A percentile compares a stretch with the other conserved stretches of the same genome.
These are phyloP conservation scores for Folsomia manolachei DNA, from an alignment of 2,888 invertebrate genomes.

Conservation along the genomic window DNA sequence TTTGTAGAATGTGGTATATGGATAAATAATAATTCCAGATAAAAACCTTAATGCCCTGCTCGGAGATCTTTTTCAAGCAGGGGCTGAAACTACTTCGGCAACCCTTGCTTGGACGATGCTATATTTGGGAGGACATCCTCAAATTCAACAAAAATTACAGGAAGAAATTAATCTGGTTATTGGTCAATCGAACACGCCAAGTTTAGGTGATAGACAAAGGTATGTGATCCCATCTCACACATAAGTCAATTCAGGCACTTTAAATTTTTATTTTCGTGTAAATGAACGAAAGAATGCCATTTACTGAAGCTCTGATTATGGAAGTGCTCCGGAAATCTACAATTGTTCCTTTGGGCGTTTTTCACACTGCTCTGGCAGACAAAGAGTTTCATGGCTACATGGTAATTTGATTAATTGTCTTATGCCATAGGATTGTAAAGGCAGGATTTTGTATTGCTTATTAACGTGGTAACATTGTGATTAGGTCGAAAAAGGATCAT, in stretches of 20 bases:
- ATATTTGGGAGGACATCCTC: conserved; percentile 26
- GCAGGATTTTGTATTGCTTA: no score
- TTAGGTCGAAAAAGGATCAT: conserved; percentile 40
- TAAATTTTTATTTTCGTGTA: no score
- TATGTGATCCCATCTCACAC: background rate
- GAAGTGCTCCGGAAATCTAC: conserved; percentile 38
- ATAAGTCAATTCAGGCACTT: no score
- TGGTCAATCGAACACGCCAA: conserved; percentile 19
- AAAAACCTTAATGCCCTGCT: conserved; percentile 29
- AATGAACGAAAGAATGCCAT: conserved; percentile 39
- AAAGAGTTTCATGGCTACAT: conserved; percentile 31
- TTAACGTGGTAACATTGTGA: no score
- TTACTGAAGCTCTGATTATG: conserved; percentile 38
- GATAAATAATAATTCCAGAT: no score
- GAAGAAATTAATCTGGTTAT: conserved; percentile 27
- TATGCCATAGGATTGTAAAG: no score
- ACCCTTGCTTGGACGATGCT: conserved; percentile 30
- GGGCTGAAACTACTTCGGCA: conserved; percentile 23
- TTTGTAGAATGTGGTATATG: no score
- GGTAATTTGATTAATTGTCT: no score
- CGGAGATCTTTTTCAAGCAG: conserved; percentile 37
- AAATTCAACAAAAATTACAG: conserved; percentile 25
- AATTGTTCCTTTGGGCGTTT: conserved; percentile 41
- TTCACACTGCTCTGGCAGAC: conserved; percentile 29
- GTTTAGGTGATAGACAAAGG: conserved; percentile 24